Evolutionary conservation across 2,888 invertebrate species (phyloP).

Genomic region (Nycteola revayana): DNA sequence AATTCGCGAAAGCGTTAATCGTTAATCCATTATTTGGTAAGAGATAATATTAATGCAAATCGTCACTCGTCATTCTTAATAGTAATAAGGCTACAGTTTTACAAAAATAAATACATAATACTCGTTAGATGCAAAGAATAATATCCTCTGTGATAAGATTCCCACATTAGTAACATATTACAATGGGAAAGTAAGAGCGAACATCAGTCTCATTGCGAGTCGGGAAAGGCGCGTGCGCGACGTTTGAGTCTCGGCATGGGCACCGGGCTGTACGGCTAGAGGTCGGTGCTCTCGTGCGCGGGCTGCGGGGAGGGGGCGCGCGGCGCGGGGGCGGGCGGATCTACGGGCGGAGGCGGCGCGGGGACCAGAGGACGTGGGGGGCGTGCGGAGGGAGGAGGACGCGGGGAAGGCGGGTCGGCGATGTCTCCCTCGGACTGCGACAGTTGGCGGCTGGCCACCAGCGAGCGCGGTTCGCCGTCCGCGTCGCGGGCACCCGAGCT

Average conservation of each 20-base stretch:
- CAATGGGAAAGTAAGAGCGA: constrained; percentile 32
- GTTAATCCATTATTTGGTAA: constrained; percentile 29
- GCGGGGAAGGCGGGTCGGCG: constrained; percentile 74
- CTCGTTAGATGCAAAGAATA: constrained; percentile 56
- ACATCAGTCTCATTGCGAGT: constrained; percentile 51
- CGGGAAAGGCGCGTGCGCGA: constrained; percentile 19
- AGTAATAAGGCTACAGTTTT: constrained; percentile 43
- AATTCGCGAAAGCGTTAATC: constrained; percentile 31
- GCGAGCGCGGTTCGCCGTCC: constrained; percentile 62
- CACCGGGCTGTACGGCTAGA: constrained; percentile 43
- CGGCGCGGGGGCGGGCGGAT: constrained; percentile 11
- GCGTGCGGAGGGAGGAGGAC: constrained; percentile 50
- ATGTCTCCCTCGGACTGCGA: constrained; percentile 84
- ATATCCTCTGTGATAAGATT: too few species aligned
- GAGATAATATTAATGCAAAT: constrained; percentile 35
- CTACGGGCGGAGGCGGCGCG: constrained; percentile 59
- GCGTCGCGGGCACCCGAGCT: constrained; percentile 71
- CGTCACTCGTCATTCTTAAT: constrained; percentile 46
- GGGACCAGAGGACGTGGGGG: constrained; percentile 59
- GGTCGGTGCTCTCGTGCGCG: constrained; percentile 56
- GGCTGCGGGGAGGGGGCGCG: constrained; percentile 4
- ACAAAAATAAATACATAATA: constrained; percentile 69
- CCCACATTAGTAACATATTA: too few species aligned
- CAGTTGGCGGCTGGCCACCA: constrained; percentile 68
- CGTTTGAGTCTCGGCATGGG: constrained; percentile 33